Conservation (phyloP, 2,113 vertebrate species). For the Alectura lathami region DNA sequence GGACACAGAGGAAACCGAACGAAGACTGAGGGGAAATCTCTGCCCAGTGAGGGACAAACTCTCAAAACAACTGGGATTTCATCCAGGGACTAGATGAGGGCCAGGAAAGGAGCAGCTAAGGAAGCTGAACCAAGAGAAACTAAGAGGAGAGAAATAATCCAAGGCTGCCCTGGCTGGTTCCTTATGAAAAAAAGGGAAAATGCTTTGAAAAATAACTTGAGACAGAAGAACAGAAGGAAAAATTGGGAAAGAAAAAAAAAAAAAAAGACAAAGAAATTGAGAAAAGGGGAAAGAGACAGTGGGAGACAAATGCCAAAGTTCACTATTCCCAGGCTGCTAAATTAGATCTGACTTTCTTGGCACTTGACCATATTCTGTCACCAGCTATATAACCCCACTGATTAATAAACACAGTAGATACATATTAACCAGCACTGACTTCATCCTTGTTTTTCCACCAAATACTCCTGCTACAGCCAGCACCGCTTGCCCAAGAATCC, state of each 20-base stretch:
- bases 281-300: constrained; percentile 22
- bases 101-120: constrained; percentile 64
- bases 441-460: constrained; percentile 24
- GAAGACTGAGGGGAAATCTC: constrained; percentile 57
- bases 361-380: constrained; percentile 63
- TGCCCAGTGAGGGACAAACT: constrained; percentile 45
- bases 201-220: background rate
- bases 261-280: constrained; percentile 44
- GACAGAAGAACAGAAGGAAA: constrained; percentile 11
- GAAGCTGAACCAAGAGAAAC: constrained; percentile 19
- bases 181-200: background rate
- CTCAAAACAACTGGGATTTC: constrained; percentile 59
- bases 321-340: constrained; percentile 45
- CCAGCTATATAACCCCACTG: constrained; percentile 51
- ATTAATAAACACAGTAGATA: constrained; percentile 60
- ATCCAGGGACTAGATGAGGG: constrained; percentile 22
- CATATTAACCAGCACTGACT: constrained; percentile 57
- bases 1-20: constrained; percentile 45
- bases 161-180: background rate
- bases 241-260: background rate
- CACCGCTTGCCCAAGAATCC: background rate
- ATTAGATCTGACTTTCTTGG: constrained; percentile 66
- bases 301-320: constrained; percentile 54
- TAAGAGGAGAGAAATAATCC: constrained; percentile 13
- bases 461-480: background rate